phyloP scores from a whole-genome alignment of 2,888 invertebrate genomes.

The Drosophila bunnanda region DNA sequence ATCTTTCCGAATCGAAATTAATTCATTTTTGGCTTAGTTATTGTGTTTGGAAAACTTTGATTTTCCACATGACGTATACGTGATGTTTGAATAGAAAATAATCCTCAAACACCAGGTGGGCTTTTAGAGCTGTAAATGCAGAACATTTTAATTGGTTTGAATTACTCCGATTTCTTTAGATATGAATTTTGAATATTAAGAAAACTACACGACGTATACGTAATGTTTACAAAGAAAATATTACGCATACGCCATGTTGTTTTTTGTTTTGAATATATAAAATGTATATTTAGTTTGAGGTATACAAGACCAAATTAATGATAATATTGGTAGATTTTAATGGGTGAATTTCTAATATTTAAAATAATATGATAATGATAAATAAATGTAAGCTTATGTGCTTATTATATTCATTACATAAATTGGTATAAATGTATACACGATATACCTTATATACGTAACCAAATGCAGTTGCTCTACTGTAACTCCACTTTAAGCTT shows the following conservation, averaged over 20 bases:
- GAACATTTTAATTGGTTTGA: background rate
- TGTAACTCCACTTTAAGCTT: background rate
- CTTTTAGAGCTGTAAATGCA: background rate
- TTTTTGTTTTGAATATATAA: no score
- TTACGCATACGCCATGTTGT: background rate
- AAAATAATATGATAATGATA: background rate
- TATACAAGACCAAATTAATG: no score
- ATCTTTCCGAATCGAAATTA: no score
- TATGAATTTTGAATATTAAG: no score
- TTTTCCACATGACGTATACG: background rate
- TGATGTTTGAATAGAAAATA: background rate
- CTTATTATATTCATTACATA: background rate
- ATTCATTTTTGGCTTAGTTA: no score
- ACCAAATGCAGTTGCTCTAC: slow-evolving; percentile 6
- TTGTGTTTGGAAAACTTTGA: no score
- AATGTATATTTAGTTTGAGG: no score
- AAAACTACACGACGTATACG: background rate
- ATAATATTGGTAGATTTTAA: no score
- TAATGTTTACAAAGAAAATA: background rate
- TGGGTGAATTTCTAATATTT: background rate
- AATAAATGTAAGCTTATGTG: slow-evolving; percentile 4
- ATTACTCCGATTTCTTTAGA: background rate
- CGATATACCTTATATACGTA: background rate
- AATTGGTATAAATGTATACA: background rate
- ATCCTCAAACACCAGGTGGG: background rate